A percentile compares a stretch with the other conserved stretches of the same genome.
Evolutionary conservation across 2,797 vertebrate genomes (phyloP).

Genomic region (Melanotaenia parkinsoni): DNA sequence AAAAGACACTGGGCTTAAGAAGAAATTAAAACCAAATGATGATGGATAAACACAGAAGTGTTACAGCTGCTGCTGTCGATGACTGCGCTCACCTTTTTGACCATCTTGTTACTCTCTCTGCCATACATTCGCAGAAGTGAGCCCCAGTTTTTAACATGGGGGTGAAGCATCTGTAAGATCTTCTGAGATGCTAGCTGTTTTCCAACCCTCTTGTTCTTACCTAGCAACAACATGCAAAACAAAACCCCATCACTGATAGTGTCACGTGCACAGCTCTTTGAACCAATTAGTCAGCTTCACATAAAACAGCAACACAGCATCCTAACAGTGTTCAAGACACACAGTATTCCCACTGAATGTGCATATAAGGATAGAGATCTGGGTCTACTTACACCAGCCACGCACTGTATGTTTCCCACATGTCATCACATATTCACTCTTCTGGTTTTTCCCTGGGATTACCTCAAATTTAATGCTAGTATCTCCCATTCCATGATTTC

Average conservation of each 20-base stretch:
- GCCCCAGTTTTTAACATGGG: constrained; percentile 99
- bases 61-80: accelerated
- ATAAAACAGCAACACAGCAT: not conserved
- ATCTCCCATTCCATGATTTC: constrained; percentile 99
- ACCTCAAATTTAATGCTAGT: constrained; percentile 99
- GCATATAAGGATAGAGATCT: not conserved
- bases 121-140: constrained; percentile 98
- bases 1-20: not conserved
- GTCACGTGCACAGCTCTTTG: not conserved
- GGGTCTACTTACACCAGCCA: constrained; percentile 94
- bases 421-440: constrained; percentile 99
- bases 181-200: constrained; percentile 99
- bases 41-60: not conserved
- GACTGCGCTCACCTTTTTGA: constrained; percentile 90
- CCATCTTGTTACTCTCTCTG: constrained; percentile 97
- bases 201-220: constrained; percentile 98
- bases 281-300: not conserved
- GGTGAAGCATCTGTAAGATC: constrained; percentile 98
- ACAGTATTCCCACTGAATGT: not conserved
- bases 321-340: not conserved
- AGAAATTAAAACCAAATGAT: not conserved
- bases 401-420: constrained; percentile 98
- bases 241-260: constrained; percentile 4
- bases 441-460: constrained; percentile 99
- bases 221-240: constrained; percentile 68